Base-by-base conservation (phyloP, 1,140 invertebrate genomes). In the Ylistrum balloti region DNA sequence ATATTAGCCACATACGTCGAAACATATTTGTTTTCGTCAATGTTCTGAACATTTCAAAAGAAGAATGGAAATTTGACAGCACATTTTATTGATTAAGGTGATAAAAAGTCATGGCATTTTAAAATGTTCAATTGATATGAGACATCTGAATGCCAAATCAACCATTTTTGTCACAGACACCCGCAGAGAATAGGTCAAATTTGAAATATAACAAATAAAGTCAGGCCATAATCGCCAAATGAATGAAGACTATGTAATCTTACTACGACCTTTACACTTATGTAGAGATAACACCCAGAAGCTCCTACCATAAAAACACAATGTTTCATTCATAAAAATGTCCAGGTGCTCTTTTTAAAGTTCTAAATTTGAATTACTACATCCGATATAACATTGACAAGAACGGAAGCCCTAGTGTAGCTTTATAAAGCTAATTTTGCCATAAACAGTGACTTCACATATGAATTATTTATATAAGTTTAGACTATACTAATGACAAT, bases 81-180 rank as follows among this genome's bases (percentile, higher is more conserved):
- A 74, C 56, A 74, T 74, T 74, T 28, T 74, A 74, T 74, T 74
- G 56, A 74, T 74, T 45, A 74, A n/a, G 56, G 56, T 74, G 56
- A 74, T 74, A 74, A 74, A 45, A 74, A 74, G 56, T 74, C 56
- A 74, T 74, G 56, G n/a, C 56, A 74, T 74, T 74, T 74, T 28
- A 74, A 74, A 74, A n/a, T 74, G 56, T 28, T n/a, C 56, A 74
- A 74, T 74, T 74, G 56, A 74, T n/a, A 28, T 22, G 7, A 56
- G 45, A 3, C 45, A n/a, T 74, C 28, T 74, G 56, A 74, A 74
- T 74, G 56, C 56, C n/a, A 74, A 74, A 74, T 74, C 56, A 74
- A 74, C 56, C 56, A 74, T 28, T 28, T 74, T 74, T 74, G 56
- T 74, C 56, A 28, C 5, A 11, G 56, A 74, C 22, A 74, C 56